Evolutionary conservation across 1,140 invertebrate species (phyloP).

Genomic region (Drosophila erecta): DNA sequence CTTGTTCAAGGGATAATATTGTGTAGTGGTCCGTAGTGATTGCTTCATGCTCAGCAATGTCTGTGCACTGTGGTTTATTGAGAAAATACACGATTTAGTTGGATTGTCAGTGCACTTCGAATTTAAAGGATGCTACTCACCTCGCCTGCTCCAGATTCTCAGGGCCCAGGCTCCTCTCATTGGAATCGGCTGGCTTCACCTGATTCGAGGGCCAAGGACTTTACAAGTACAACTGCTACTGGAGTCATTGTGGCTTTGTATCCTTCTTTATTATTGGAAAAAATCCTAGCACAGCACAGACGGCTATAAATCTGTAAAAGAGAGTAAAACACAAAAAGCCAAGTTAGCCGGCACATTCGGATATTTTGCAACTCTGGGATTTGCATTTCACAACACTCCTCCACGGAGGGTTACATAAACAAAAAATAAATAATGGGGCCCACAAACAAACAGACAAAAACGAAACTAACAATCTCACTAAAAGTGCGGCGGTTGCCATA

Average conservation of each 20-base stretch:
- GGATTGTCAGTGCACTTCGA: not conserved
- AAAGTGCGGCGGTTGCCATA: slow-evolving; percentile 20
- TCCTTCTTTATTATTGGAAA: not conserved
- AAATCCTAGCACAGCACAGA: not conserved
- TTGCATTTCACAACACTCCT: slow-evolving; percentile 45
- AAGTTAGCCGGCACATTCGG: slow-evolving; percentile 22
- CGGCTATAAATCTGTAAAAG: not conserved
- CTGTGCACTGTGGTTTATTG: slow-evolving; percentile 1
- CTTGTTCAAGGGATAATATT: slow-evolving; percentile 37
- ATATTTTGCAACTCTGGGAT: slow-evolving; percentile 42
- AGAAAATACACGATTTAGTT: not conserved
- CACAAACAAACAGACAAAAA: not conserved
- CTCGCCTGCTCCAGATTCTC: slow-evolving; percentile 47
- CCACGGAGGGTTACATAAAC: slow-evolving; percentile 36
- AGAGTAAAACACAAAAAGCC: not conserved
- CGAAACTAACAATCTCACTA: slow-evolving; percentile 15
- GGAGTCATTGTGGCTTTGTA: slow-evolving; percentile 18
- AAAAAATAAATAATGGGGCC: slow-evolving; percentile 33
- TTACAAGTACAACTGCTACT: slow-evolving; percentile 6
- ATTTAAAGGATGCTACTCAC: slow-evolving; percentile 4
- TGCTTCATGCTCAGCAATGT: slow-evolving; percentile 60
- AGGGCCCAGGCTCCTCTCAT: slow-evolving; percentile 42
- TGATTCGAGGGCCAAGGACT: slow-evolving; percentile 19
- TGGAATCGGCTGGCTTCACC: slow-evolving; percentile 9
- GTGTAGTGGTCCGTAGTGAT: slow-evolving; percentile 23